Evolutionary conservation across 2,113 vertebrate genomes (phyloP).

Genomic region (Xyliphius kryptos): DNA sequence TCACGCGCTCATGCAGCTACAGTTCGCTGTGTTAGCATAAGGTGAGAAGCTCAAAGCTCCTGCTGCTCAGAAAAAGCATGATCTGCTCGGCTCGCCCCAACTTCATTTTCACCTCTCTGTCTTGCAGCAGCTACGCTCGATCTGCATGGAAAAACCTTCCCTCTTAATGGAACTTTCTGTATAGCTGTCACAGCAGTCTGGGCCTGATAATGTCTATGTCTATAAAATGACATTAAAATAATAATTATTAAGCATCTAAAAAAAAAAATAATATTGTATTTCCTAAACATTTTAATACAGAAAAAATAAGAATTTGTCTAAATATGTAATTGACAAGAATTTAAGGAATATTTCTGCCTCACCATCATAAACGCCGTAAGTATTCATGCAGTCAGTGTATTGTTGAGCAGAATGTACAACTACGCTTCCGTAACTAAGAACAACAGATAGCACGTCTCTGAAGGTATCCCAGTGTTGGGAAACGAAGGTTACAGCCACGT

Average conservation of each 20-base stretch:
- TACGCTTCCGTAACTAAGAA: too few relatives aligned
- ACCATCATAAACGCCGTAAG: too few relatives aligned
- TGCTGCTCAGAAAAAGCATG: slow-evolving; percentile 17
- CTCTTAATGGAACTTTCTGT: slow-evolving; percentile 25
- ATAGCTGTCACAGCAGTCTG: slow-evolving; percentile 26
- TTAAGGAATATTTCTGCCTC: too few relatives aligned
- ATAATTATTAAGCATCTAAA: not conserved
- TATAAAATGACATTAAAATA: too few relatives aligned
- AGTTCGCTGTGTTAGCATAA: slow-evolving; percentile 93
- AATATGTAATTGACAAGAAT: too few relatives aligned
- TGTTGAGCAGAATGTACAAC: too few relatives aligned
- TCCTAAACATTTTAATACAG: too few relatives aligned
- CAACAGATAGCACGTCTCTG: too few relatives aligned
- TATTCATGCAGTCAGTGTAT: too few relatives aligned
- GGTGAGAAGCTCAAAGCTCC: slow-evolving; percentile 75
- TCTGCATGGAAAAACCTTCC: not conserved
- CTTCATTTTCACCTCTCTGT: slow-evolving; percentile 18
- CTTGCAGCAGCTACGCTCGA: not conserved
- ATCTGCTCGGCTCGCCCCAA: slow-evolving; percentile 24
- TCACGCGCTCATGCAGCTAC: slow-evolving; percentile 72
- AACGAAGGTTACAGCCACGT: too few relatives aligned
- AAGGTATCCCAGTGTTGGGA: too few relatives aligned
- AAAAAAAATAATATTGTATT: not conserved
- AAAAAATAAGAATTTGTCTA: too few relatives aligned
- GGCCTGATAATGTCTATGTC: not conserved